Conservation (phyloP, 2,888 invertebrate species). For the Tenthredo amoena region DNA sequence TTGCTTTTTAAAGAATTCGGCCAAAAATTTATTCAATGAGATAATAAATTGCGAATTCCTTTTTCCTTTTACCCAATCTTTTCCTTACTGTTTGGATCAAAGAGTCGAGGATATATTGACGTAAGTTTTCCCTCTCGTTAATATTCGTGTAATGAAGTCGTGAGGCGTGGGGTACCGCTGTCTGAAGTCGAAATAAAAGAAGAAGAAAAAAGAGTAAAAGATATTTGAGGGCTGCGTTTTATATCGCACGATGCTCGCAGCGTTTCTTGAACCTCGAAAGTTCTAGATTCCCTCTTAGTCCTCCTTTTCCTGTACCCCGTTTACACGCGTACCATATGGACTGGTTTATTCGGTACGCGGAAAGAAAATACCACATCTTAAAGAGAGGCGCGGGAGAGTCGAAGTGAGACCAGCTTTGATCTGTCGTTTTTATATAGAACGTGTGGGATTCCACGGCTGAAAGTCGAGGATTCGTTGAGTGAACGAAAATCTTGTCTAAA, state of each 20-base stretch:
- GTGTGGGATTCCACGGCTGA: conserved; percentile 48
- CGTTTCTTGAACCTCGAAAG: conserved; percentile 41
- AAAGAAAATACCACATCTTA: conserved; percentile 63
- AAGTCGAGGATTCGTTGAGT: conserved; percentile 24
- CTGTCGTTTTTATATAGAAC: conserved; percentile 63
- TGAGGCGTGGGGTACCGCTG: not conserved
- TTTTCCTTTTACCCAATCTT: not conserved
- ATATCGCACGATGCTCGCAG: not conserved
- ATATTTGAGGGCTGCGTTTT: conserved; percentile 4
- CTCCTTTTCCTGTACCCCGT: conserved; percentile 33
- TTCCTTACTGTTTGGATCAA: not conserved
- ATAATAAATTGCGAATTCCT: not conserved
- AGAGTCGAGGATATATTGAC: conserved; percentile 1
- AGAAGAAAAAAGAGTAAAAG: not conserved
- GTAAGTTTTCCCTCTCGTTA: conserved; percentile 17
- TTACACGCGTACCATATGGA: conserved; percentile 61
- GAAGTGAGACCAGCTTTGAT: conserved; percentile 66
- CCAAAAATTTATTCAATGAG: not conserved
- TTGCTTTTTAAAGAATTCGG: not conserved
- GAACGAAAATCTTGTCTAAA: not conserved
- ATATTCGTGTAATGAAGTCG: conserved; percentile 28
- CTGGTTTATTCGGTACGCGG: conserved; percentile 63
- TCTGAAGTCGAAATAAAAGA: not conserved
- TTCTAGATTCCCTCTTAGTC: conserved; percentile 39
- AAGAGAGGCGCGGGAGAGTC: conserved; percentile 28